phyloP scores from a whole-genome alignment of 2,797 vertebrate genomes.

The Sebastes hubbsi region DNA sequence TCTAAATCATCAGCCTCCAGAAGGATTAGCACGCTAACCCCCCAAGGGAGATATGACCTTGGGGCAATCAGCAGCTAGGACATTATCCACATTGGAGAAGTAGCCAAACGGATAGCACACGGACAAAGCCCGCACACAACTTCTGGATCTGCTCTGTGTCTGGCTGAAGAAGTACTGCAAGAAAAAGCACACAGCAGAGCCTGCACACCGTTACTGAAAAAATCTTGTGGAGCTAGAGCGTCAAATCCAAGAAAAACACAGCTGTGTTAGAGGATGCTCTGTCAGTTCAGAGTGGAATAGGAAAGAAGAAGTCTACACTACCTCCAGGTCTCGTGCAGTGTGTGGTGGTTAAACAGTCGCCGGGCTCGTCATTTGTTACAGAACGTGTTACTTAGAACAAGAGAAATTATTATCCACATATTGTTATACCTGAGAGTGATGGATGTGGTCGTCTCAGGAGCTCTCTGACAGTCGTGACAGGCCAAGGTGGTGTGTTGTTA shows the following conservation, averaged over 20 bases:
- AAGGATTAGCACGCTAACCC: background rate
- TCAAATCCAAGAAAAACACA: slow-evolving; percentile 12
- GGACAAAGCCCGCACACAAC: background rate
- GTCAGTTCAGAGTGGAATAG: background rate
- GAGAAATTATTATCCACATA: background rate
- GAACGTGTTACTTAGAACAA: background rate
- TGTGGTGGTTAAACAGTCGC: background rate
- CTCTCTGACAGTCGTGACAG: slow-evolving; percentile 51
- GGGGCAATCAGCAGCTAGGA: slow-evolving; percentile 7
- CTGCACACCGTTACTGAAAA: slow-evolving; percentile 31
- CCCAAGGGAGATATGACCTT: background rate
- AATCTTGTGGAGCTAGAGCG: background rate
- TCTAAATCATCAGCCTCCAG: slow-evolving; percentile 58
- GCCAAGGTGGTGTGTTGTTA: slow-evolving; percentile 37
- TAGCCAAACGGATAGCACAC: slow-evolving; percentile 1
- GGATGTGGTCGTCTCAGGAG: slow-evolving; percentile 29
- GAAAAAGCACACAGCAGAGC: slow-evolving; percentile 52
- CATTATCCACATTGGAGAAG: slow-evolving; percentile 16
- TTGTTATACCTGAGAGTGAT: slow-evolving; percentile 15
- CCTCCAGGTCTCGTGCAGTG: slow-evolving; percentile 13
- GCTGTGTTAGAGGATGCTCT: background rate
- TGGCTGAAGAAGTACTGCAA: slow-evolving; percentile 1
- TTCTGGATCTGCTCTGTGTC: slow-evolving; percentile 4
- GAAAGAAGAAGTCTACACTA: slow-evolving; percentile 6
- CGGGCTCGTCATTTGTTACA: slow-evolving; percentile 12